Base-by-base conservation (phyloP, 2,888 invertebrate genomes). In the Hypomecis atomaria region DNA sequence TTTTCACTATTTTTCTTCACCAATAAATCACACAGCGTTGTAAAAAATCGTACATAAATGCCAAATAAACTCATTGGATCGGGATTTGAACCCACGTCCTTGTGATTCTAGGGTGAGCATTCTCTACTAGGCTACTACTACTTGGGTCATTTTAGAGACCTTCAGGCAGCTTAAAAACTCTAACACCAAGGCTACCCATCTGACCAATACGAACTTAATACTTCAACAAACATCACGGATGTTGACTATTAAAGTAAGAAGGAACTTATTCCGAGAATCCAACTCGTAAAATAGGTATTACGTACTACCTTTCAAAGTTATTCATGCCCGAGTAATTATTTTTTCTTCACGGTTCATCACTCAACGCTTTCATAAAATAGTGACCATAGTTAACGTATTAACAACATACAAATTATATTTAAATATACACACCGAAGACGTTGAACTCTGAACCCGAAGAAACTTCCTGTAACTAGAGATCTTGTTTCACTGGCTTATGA, bases 381-480 rank as follows among this genome's bases (percentile, higher is more conserved):
- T 81, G 82, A 79, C 81, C 86, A 84, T 86, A 86, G 89, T 88
- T 88, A 89, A 85, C 78, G 78, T 80, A 81, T 86, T 86, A 89
- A 88, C 84, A 84, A 86, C 85, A 79, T 78, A 78, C 79, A 84
- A 86, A 85, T 80, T 88, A 85, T 85, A 84, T 87, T 88, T 84
- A 84, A 86, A 83, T 78, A 85, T 87, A 82, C 23, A 23, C 23
- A 86, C 86, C 85, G 82, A 84, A 84, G 23, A 82, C 82, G 70
- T 75, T 74, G 60, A 70, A 4, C 71, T 54, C 23, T 13, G 40
- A 33, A 6, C 10, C 43, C 45, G 5, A 48, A 33, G 37, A 49
- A 57, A 44, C 33, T 38, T 33, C 10, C 10, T n/a, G 4, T 1
- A 7, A 48, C 7, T 4, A 10, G 4, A 53, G 65, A 10, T 61